phyloP scores from a whole-genome alignment of 2,113 vertebrate genomes.

The Vimba vimba region DNA sequence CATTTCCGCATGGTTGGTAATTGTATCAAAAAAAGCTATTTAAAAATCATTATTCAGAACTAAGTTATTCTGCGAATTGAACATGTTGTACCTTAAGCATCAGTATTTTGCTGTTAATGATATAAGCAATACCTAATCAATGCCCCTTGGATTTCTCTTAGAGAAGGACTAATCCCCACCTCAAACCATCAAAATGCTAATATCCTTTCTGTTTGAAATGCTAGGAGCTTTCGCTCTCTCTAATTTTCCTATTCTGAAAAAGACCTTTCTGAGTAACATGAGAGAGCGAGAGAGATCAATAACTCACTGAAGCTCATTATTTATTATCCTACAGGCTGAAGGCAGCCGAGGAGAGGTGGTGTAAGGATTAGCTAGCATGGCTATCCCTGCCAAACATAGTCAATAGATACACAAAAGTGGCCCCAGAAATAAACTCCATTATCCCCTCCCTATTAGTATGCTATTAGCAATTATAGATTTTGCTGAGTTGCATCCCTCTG shows the following conservation, averaged over 20 bases:
- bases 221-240: constrained; percentile 66
- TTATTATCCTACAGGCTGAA: constrained; percentile 75
- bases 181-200: constrained; percentile 62
- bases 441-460: constrained; percentile 58
- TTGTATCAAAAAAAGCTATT: background rate
- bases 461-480: constrained; percentile 57
- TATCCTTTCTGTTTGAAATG: constrained; percentile 73
- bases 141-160: constrained; percentile 20
- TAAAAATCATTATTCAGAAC: constrained; percentile 5
- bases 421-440: constrained; percentile 62
- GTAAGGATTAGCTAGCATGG: constrained; percentile 56
- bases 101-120: background rate
- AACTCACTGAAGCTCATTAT: constrained; percentile 77
- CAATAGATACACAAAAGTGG: constrained; percentile 55
- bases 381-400: constrained; percentile 41
- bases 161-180: constrained; percentile 43
- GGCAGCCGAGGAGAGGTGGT: constrained; percentile 48
- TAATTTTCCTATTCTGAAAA: constrained; percentile 69
- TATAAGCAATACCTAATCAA: background rate
- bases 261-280: constrained; percentile 68
- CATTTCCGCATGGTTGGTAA: background rate
- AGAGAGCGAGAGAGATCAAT: constrained; percentile 70
- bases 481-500: constrained; percentile 50
- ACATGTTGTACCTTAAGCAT: background rate
- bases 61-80: background rate